phyloP scores from a whole-genome alignment of 2,888 invertebrate genomes.

The Nephrotoma appendiculata region DNA sequence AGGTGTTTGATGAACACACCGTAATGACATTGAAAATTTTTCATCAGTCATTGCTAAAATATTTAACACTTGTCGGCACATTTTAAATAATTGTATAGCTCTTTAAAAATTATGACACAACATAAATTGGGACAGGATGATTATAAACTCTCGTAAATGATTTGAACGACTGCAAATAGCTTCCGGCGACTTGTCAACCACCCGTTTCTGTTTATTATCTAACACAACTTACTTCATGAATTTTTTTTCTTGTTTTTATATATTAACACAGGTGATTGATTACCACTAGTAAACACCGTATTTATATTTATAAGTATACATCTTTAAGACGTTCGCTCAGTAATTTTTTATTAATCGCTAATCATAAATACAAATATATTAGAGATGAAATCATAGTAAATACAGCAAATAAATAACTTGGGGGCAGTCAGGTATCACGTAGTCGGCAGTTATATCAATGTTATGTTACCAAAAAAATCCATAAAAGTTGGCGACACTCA shows the following conservation, averaged over 20 bases:
- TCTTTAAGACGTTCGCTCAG: not conserved
- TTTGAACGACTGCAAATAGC: not conserved
- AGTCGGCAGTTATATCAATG: not conserved
- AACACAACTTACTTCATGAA: not conserved
- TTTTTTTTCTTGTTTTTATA: not conserved
- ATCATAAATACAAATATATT: not conserved
- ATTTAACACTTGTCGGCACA: not conserved
- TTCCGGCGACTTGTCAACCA: not conserved
- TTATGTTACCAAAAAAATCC: not conserved
- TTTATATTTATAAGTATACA: not conserved
- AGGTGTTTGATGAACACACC: not conserved
- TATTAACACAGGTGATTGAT: not conserved
- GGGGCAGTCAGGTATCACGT: not conserved
- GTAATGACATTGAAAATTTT: not conserved
- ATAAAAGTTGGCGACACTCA: not conserved
- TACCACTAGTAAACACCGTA: not conserved
- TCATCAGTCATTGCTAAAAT: not conserved
- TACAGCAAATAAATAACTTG: not conserved
- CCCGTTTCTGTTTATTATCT: not conserved
- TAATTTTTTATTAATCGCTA: not conserved
- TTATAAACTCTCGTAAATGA: not conserved
- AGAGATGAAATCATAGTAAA: not conserved
- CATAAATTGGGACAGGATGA: not conserved
- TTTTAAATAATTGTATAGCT: not conserved
- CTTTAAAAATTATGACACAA: not conserved